Evolutionary conservation across 2,797 vertebrate species (phyloP), one percentile per base, ranked within the genome.

Genomic region (Lacerta bilineata): DNA sequence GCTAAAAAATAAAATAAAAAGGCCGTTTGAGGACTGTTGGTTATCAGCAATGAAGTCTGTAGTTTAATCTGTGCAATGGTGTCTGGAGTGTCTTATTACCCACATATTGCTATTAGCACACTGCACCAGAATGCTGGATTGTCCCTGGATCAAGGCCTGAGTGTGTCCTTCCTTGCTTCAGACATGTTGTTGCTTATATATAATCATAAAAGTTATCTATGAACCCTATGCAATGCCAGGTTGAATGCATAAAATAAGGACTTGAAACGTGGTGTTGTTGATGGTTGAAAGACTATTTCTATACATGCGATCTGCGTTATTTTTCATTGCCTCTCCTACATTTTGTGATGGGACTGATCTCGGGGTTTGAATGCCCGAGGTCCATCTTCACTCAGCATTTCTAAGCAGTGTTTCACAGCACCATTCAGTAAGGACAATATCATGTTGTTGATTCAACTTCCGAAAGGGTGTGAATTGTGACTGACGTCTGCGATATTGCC

Each of bases 401-500:
- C 9, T 72, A 80, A 61, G 3, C 29, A 80, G 13, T 11, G 8
- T n/a, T 43, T 77, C 29, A 17, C 43, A 1, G 61, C 74, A 33
- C 0, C 7, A 2, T 74, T 41, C 66, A 46, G 39, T 23, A n/a
- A 5, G 64, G 78, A n/a, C 11, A 50, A 0, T 0, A 77, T 39
- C 50, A 18, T 9, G 4, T 15, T 8, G 0, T 46, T 64, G 18
- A 8, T 0, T 0, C 1, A 1, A 50, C 15, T 1, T 27, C 18
- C 4, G 55, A 4, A 1, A 43, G 10, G 29, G 64, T 83, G 13
- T 20, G 61, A 23, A 33, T 11, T 27, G 33, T n/a, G 61, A 36
- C 6, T 4, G n/a, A 10, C 3, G 85, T 41, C 6, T 72, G 0
- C 1, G 17, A 25, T 36, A 6, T 66, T 93, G 89, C 84, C 6